Conservation (phyloP, 2,888 invertebrate species). For the Sisyra nigra region DNA sequence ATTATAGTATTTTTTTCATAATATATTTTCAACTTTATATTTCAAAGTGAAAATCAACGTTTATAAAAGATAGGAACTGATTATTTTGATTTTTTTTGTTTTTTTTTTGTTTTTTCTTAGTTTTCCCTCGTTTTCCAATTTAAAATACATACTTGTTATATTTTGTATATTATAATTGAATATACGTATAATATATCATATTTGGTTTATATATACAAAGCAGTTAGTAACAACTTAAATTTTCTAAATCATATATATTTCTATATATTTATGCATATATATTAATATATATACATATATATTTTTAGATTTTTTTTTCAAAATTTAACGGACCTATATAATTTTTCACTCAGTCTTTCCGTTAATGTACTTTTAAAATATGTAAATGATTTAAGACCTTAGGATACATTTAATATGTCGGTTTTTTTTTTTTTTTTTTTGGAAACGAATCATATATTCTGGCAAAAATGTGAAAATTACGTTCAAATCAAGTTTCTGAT, state of each 20-base stretch:
- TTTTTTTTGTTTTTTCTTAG: background rate
- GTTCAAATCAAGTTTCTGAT: too few species aligned
- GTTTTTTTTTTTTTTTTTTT: too few species aligned
- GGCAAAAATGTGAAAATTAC: background rate
- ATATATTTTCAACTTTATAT: too few species aligned
- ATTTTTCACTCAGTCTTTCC: slow-evolving; percentile 34
- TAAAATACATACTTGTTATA: background rate
- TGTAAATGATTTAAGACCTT: slow-evolving; percentile 20
- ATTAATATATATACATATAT: too few species aligned
- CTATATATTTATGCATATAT: slow-evolving; percentile 21
- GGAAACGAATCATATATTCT: background rate
- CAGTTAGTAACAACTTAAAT: slow-evolving; percentile 27
- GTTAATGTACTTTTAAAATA: slow-evolving; percentile 32
- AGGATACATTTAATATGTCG: slow-evolving; percentile 5
- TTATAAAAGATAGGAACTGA: slow-evolving; percentile 1
- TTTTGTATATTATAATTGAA: too few species aligned
- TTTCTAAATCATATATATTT: slow-evolving; percentile 14
- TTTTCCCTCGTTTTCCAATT: slow-evolving; percentile 1
- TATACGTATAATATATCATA: too few species aligned
- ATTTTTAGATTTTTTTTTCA: too few species aligned
- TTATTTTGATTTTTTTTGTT: background rate
- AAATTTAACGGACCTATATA: slow-evolving; percentile 30
- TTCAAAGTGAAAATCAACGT: too few species aligned
- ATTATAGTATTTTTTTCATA: too few species aligned
- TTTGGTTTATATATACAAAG: too few species aligned